These are phyloP conservation scores for Spilosoma lubricipeda DNA, from an alignment of 2,888 invertebrate genomes.

Conservation along the genomic window DNA sequence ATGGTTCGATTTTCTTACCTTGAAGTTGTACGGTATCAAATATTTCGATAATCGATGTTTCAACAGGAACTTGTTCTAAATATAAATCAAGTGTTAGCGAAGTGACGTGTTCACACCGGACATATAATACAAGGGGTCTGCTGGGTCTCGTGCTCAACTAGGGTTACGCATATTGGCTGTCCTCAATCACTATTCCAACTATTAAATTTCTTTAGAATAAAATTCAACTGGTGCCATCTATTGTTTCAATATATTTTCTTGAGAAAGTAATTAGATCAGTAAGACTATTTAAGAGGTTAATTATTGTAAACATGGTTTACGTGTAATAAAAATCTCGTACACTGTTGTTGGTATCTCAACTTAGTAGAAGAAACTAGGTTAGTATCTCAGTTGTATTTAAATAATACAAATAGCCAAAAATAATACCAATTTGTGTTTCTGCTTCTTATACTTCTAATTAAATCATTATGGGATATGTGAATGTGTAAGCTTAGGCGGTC, in stretches of 20 bases:
- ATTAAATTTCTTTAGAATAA: constrained; percentile 20
- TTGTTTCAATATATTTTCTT: constrained; percentile 23
- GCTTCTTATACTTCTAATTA: not conserved
- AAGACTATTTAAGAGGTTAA: not conserved
- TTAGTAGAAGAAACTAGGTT: not conserved
- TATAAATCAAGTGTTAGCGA: constrained; percentile 57
- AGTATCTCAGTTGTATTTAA: not conserved
- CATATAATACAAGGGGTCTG: constrained; percentile 47
- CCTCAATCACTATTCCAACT: not conserved
- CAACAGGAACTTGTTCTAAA: constrained; percentile 57
- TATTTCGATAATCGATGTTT: constrained; percentile 38
- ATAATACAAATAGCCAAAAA: not conserved
- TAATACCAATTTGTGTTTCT: not conserved
- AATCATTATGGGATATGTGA: too few species aligned
- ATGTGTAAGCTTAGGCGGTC: too few species aligned
- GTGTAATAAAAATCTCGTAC: not conserved
- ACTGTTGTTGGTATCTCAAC: not conserved
- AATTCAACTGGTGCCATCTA: not conserved
- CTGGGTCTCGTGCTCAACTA: constrained; percentile 34
- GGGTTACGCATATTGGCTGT: not conserved
- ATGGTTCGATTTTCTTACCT: constrained; percentile 52
- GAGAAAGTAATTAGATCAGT: constrained; percentile 16
- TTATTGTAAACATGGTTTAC: not conserved
- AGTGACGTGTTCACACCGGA: constrained; percentile 52
- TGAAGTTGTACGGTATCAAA: constrained; percentile 41